phyloP scores from a whole-genome alignment of 2,797 vertebrate species.

The Okamejei kenojei region DNA sequence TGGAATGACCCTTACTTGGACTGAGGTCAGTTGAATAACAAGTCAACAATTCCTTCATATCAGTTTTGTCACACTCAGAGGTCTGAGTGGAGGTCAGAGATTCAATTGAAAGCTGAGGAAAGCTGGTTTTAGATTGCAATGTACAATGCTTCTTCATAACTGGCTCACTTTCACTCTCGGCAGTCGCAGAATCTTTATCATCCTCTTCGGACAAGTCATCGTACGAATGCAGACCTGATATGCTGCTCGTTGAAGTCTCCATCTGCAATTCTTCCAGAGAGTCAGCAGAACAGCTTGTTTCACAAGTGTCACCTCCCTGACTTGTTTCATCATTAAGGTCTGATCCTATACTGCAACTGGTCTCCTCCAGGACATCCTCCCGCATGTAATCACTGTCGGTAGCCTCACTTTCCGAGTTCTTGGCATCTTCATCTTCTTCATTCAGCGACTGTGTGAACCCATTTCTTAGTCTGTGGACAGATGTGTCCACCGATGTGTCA shows the following conservation, averaged over 20 bases:
- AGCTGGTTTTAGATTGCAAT: constrained; percentile 50
- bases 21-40: background rate
- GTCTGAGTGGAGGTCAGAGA: background rate
- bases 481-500: constrained; percentile 63
- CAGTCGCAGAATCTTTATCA: background rate
- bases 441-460: constrained; percentile 44
- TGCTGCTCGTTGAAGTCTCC: constrained; percentile 52
- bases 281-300: constrained; percentile 79
- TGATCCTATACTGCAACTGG: constrained; percentile 63
- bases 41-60: background rate
- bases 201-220: background rate
- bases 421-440: constrained; percentile 42
- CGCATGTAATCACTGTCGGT: constrained; percentile 43
- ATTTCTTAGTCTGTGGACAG: constrained; percentile 44
- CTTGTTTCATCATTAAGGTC: constrained; percentile 71
- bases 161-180: background rate
- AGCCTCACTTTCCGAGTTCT: constrained; percentile 43
- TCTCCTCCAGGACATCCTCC: constrained; percentile 17
- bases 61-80: background rate
- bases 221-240: background rate
- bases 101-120: constrained; percentile 62
- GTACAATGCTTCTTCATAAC: background rate
- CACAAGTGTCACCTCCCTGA: constrained; percentile 57
- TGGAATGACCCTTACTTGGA: background rate
- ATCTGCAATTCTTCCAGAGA: constrained; percentile 84